Evolutionary conservation across 2,797 vertebrate species (phyloP).

Genomic region (Allobates femoralis): DNA sequence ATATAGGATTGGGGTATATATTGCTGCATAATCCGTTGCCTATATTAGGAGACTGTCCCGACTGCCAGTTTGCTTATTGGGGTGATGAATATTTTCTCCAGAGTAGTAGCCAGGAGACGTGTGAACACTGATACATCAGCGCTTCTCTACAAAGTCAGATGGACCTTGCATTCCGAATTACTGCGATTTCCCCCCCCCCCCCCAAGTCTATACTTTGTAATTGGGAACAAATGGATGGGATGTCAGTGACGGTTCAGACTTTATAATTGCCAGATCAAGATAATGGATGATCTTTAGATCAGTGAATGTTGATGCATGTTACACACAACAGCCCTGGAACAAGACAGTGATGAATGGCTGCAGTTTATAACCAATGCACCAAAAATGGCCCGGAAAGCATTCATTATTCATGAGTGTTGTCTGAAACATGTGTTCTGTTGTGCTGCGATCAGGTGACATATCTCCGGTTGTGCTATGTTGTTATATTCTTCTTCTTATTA

Average conservation of each 20-base stretch:
- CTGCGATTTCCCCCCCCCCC: neutral
- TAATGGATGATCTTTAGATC: conserved; percentile 58
- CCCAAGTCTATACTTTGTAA: neutral
- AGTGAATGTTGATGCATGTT: conserved; percentile 35
- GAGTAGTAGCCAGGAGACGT: neutral
- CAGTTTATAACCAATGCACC: conserved; percentile 24
- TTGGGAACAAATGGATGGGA: conserved; percentile 37
- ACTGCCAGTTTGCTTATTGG: neutral
- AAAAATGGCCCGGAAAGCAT: conserved; percentile 47
- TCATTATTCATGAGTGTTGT: conserved; percentile 67
- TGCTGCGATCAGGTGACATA: conserved; percentile 62
- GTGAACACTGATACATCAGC: neutral
- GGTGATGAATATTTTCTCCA: neutral
- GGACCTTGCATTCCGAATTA: conserved; percentile 15
- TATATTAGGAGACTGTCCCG: neutral
- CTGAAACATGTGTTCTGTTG: conserved; percentile 64
- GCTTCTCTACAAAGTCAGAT: neutral
- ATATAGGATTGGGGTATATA: neutral
- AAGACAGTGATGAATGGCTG: conserved; percentile 58
- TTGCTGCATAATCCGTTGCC: neutral
- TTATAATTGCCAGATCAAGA: conserved; percentile 42
- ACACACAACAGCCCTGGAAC: conserved; percentile 30
- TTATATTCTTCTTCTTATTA: conserved; percentile 16
- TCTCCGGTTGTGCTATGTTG: conserved; percentile 30
- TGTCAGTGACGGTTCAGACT: conserved; percentile 8